These are phyloP conservation scores for Spodoptera frugiperda DNA, from an alignment of 1,140 invertebrate species.

Conservation along the genomic window DNA sequence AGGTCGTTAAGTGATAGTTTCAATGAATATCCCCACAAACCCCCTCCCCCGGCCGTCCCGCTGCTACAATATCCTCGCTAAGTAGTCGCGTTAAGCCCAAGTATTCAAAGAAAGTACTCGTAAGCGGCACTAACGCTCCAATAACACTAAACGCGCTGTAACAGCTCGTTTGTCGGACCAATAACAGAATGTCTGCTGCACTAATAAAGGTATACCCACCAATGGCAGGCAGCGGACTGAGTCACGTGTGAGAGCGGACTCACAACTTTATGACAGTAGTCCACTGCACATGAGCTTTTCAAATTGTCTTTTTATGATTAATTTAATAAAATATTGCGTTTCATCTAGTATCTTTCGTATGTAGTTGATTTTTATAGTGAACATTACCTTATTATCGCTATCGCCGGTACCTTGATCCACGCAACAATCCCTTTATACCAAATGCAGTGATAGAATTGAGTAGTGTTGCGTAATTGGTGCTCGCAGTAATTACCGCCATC, in stretches of 20 bases:
- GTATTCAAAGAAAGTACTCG: slow-evolving; percentile 22
- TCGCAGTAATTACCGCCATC: slow-evolving; percentile 46
- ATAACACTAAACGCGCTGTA: slow-evolving; percentile 49
- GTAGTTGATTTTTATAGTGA: no score
- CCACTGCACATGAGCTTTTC: no score
- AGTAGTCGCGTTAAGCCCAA: neutral
- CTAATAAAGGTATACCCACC: slow-evolving; percentile 46
- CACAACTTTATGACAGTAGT: neutral
- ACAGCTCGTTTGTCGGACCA: slow-evolving; percentile 30
- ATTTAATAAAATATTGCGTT: no score
- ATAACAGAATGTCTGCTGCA: slow-evolving; percentile 42
- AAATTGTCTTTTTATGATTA: no score
- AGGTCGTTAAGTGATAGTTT: no score
- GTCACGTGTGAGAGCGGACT: neutral
- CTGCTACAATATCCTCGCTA: neutral
- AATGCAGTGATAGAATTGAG: slow-evolving; percentile 54
- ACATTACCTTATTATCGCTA: slow-evolving; percentile 2
- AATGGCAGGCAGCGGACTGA: slow-evolving; percentile 3
- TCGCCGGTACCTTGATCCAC: neutral
- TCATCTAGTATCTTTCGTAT: no score
- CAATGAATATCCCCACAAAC: no score
- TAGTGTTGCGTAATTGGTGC: slow-evolving; percentile 51
- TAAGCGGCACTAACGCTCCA: neutral
- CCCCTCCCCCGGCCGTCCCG: neutral
- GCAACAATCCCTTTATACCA: slow-evolving; percentile 13